These are phyloP conservation scores for Neodontobutis hainanensis DNA, from an alignment of 2,113 vertebrate species.

Conservation along the genomic window DNA sequence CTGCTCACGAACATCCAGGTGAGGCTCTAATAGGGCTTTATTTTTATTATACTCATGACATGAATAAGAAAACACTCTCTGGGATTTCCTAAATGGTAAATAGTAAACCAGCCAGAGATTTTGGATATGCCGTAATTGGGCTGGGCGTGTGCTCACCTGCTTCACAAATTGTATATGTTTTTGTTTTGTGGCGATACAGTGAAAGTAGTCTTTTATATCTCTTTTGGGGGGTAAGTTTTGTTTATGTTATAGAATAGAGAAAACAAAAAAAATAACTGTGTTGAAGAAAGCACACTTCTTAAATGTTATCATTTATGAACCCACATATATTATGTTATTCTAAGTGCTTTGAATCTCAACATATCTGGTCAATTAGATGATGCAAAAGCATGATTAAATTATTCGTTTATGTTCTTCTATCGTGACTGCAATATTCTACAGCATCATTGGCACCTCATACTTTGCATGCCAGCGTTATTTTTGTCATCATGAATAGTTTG, in stretches of 20 bases:
- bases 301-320: neutral
- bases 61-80: constrained; percentile 65
- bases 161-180: constrained; percentile 66
- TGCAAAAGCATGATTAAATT: too few species aligned
- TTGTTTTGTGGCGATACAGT: constrained; percentile 57
- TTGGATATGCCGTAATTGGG: constrained; percentile 58
- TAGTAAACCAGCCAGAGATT: constrained; percentile 57
- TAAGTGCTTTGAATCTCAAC: too few species aligned
- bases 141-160: constrained; percentile 70
- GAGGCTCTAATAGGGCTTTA: constrained; percentile 74
- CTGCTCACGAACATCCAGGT: constrained; percentile 99
- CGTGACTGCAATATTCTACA: too few species aligned
- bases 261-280: too few species aligned
- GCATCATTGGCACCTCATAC: too few species aligned
- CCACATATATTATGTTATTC: too few species aligned
- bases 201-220: constrained; percentile 20
- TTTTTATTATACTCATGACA: constrained; percentile 57
- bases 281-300: too few species aligned
- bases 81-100: constrained; percentile 69
- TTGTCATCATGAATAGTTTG: neutral
- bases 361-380: too few species aligned
- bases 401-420: too few species aligned
- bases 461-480: neutral
- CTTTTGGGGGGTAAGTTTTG: constrained; percentile 34
- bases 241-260: constrained; percentile 18